Conservation (phyloP, 2,888 invertebrate genomes). For the Oxytorus armatus region DNA sequence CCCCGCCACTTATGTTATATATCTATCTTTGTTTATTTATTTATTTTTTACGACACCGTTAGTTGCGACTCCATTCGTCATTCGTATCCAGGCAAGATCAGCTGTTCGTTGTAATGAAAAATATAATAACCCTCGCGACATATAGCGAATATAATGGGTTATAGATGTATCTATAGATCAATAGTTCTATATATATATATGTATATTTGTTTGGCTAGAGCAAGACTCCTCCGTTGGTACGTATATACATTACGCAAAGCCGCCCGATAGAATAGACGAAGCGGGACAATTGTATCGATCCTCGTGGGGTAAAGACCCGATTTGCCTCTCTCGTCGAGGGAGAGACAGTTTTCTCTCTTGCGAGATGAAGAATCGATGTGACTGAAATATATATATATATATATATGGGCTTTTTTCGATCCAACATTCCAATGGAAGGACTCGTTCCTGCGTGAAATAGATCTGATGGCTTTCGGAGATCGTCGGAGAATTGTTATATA, state of each 20-base stretch:
- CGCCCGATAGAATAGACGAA: constrained; percentile 39
- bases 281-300: constrained; percentile 60
- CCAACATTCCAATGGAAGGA: constrained; percentile 71
- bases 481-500: constrained; percentile 23
- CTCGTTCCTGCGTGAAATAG: constrained; percentile 79
- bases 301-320: constrained; percentile 43
- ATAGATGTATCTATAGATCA: too few relatives aligned
- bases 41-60: constrained; percentile 38
- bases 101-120: constrained; percentile 60
- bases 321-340: constrained; percentile 30
- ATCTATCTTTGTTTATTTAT: not conserved
- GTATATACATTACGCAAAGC: constrained; percentile 40
- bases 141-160: too few relatives aligned
- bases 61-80: constrained; percentile 52
- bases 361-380: constrained; percentile 16
- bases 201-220: too few relatives aligned
- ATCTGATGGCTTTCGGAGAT: constrained; percentile 71
- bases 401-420: constrained; percentile 71
- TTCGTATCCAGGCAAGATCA: constrained; percentile 59
- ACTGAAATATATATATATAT: not conserved
- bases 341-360: too few relatives aligned
- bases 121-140: constrained; percentile 41
- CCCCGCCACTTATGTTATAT: not conserved
- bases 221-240: not conserved
- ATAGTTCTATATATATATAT: not conserved